Evolutionary conservation across 2,113 vertebrate species (phyloP).

Genomic region (Mesitornis unicolor): DNA sequence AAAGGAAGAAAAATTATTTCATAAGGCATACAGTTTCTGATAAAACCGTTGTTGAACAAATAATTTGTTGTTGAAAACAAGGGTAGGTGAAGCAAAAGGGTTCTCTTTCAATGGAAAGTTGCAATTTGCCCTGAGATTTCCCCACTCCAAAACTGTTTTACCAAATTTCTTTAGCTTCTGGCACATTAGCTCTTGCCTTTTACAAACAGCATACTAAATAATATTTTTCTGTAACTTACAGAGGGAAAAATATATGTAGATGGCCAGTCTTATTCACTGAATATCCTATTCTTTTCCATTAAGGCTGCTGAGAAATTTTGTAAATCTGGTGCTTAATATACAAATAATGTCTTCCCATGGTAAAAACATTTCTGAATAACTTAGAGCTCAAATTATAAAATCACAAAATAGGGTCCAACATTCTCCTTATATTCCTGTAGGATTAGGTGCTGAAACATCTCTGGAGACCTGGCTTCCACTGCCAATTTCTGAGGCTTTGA

Average conservation of each 20-base stretch:
- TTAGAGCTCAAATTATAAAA: neutral
- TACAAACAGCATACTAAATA: neutral
- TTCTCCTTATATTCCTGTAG: neutral
- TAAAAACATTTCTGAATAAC: neutral
- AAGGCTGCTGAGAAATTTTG: neutral
- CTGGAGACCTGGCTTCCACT: neutral
- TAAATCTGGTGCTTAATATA: neutral
- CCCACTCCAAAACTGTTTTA: neutral
- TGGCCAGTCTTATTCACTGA: neutral
- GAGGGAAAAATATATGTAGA: neutral
- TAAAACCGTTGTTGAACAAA: neutral
- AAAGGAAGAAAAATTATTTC: neutral
- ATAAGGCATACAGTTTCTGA: neutral
- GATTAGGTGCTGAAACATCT: neutral
- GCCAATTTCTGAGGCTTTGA: neutral
- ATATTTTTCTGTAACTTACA: neutral
- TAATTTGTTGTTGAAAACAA: neutral
- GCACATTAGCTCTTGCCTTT: neutral
- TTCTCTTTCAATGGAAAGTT: neutral
- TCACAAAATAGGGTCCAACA: neutral
- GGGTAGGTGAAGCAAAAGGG: accelerated
- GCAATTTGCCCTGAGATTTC: neutral
- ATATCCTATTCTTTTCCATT: neutral
- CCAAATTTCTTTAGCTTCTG: neutral
- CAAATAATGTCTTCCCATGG: neutral